Evolutionary conservation across 2,113 vertebrate species (phyloP), one percentile per base, ranked within the genome.

Genomic region (Thymallus thymallus): DNA sequence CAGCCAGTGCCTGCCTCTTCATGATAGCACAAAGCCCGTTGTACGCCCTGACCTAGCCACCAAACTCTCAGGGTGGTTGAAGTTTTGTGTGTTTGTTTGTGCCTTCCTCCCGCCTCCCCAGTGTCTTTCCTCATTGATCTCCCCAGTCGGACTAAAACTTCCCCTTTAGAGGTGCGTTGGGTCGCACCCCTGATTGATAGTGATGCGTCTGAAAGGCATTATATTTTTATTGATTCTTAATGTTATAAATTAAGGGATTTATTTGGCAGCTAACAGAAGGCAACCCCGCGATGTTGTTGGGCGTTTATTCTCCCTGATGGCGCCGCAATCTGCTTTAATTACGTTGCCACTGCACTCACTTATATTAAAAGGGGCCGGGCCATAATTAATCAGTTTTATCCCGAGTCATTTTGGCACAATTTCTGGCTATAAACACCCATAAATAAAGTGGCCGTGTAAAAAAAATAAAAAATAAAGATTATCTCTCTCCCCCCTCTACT

Each of bases 191-290:
- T 93, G 93, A 95, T 96, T 94, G 93, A 97, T 96, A 93, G 93
- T 90, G 92, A 91, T 95, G 93, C 91, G 92, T 97, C 95, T 94
- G 92, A 95, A 95, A 95, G 92, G 94, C 95, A 95, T 98, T 96
- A 96, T 95, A 95, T 97, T 95, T 97, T 96, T 97, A 99, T 98
- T 95, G 96, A 99, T 98, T 96, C 95, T 96, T 98, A 97, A 98
- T 98, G 96, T 93, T 95, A 95, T 99, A 97, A 98, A 97, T 98
- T 96, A 96, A 95, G 88, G 89, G 93, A 94, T 95, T 95, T 94
- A 94, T 91, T 96, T 98, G 97, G 96, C 96, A 96, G 95, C 92
- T 91, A 95, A 92, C 94, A 95, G 94, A 94, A 94, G 89, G 92
- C 93, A 94, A 18, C 94, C 94, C 93, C 91, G 92, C 86, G 90